phyloP scores from a whole-genome alignment of 2,888 invertebrate species.

The Spialia ferax region DNA sequence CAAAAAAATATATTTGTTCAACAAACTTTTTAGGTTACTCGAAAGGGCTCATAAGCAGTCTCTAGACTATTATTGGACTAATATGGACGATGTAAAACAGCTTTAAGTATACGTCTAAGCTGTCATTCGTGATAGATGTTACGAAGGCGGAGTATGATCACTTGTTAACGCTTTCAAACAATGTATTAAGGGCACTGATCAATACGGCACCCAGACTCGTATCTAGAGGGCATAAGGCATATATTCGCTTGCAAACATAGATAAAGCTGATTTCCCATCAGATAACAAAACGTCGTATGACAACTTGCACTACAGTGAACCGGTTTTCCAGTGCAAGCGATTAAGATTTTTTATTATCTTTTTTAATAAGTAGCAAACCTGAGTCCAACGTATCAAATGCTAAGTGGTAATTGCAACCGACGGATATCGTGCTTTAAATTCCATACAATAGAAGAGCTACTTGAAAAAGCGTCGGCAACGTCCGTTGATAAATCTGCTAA shows the following conservation, averaged over 20 bases:
- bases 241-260: background rate
- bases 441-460: too few relatives aligned
- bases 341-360: background rate
- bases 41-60: too few relatives aligned
- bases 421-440: too few relatives aligned
- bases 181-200: background rate
- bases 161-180: slow-evolving; percentile 9
- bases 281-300: slow-evolving; percentile 21
- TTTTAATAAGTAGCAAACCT: background rate
- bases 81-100: background rate
- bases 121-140: slow-evolving; percentile 5
- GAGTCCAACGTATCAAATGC: background rate
- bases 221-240: background rate
- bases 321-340: background rate
- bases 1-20: too few relatives aligned
- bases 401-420: background rate
- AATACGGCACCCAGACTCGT: background rate
- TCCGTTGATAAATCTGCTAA: too few relatives aligned
- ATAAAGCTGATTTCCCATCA: slow-evolving; percentile 12
- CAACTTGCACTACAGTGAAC: slow-evolving; percentile 1
- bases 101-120: background rate
- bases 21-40: too few relatives aligned
- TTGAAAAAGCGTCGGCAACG: too few relatives aligned
- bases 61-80: too few relatives aligned
- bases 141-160: background rate